Evolutionary conservation across 2,888 invertebrate species (phyloP).

Genomic region (Nebria salina): DNA sequence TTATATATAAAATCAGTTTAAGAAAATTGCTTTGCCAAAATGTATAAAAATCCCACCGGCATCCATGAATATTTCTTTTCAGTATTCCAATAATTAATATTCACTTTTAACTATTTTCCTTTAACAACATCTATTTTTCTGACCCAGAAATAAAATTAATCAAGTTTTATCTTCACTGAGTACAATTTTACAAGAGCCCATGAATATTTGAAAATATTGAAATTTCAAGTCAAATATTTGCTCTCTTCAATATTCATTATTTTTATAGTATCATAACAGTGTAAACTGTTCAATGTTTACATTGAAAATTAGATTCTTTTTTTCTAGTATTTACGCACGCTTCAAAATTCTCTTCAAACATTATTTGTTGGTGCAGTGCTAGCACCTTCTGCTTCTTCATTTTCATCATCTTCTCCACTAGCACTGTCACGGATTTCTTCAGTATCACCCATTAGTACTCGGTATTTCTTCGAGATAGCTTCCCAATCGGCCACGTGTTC

Average conservation of each 20-base stretch:
- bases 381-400: slow-evolving; percentile 55
- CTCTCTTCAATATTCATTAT: background rate
- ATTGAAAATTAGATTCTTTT: background rate
- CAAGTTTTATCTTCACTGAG: no score
- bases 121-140: no score
- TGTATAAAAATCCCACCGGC: no score
- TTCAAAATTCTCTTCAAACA: background rate
- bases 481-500: slow-evolving; percentile 94
- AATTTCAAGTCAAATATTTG: no score
- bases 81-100: no score
- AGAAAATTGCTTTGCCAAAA: no score
- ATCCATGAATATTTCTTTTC: no score
- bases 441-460: slow-evolving; percentile 74
- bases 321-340: background rate
- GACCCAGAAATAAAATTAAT: no score
- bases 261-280: background rate
- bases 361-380: slow-evolving; percentile 50
- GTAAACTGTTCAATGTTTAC: background rate
- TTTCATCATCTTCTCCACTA: slow-evolving; percentile 57
- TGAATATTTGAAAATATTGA: no score
- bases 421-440: slow-evolving; percentile 66
- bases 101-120: no score
- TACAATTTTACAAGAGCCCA: no score
- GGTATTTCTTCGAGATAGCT: slow-evolving; percentile 87
- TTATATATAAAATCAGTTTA: no score